Conservation (phyloP, 1,140 invertebrate species). For the Trichonephila clavata region DNA sequence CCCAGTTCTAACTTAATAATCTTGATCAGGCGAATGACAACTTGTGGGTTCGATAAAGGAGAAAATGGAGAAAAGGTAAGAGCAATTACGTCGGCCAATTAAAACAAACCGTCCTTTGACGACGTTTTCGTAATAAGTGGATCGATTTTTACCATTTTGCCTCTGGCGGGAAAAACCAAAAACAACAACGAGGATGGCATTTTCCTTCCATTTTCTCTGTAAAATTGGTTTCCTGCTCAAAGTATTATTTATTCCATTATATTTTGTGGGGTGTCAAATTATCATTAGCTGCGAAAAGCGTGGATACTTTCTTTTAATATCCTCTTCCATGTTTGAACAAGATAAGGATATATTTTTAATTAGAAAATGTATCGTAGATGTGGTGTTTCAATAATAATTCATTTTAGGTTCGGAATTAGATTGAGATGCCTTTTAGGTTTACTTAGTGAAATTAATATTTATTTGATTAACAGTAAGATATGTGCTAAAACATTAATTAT, state of each 20-base stretch:
- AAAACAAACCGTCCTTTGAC: background rate
- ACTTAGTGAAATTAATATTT: no score
- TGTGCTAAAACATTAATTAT: no score
- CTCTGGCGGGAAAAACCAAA: background rate
- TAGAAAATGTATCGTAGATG: background rate
- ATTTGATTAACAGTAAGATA: no score
- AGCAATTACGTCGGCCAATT: slow-evolving; percentile 22
- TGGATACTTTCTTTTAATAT: background rate
- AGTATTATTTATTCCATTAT: slow-evolving; percentile 11
- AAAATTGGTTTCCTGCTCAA: background rate
- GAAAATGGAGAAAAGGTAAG: background rate
- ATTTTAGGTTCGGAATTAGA: background rate
- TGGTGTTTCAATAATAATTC: background rate
- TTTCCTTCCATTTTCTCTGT: background rate
- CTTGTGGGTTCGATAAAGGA: background rate
- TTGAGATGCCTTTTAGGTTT: background rate
- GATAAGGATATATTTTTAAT: background rate
- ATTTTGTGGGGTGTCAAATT: background rate
- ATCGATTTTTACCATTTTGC: background rate
- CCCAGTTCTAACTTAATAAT: background rate
- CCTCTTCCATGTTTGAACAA: background rate
- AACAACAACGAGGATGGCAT: background rate
- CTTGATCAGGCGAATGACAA: background rate
- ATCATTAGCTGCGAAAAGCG: background rate
- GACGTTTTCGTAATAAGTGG: background rate